Evolutionary conservation across 37 sponge, comb jelly and placozoan species (phyloP), one percentile per base, ranked within the genome.

Genomic region (Halisarca cf. caerulea): DNA sequence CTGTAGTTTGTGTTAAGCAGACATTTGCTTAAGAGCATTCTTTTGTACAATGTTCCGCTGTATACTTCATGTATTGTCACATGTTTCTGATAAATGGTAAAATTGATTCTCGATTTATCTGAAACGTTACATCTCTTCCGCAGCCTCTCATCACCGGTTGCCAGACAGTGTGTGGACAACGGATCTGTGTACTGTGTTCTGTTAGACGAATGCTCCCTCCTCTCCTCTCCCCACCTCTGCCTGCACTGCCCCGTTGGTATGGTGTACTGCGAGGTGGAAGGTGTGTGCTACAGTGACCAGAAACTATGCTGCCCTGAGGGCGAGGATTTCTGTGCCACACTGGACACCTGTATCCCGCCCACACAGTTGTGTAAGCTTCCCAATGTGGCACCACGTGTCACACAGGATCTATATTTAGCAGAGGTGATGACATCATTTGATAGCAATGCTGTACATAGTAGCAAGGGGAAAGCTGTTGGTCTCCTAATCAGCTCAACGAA

Each of bases 381-480:
- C 8, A 94, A 94, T 70, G 58, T 86, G 69, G 86, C 95, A 34
- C 95, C 95, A 23, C 59, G 15, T n/a, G 64, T 84, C 0, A 25
- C 40, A 32, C 21, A 69, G 0, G 40, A 54, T 36, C 66, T 92
- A 23, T 74, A 88, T 11, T 86, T 84, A 38, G 77, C 88, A 14
- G 82, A 80, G 34, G 35, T 77, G 2, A 15, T 94, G 27, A 45
- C 51, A 7, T 38, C 80, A 27, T 83, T 83, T 70, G 40, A 79
- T 70, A 8, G 64, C 6, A 45, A 54, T 47, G 41, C 51, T 7
- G 42, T 66, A 9, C 24, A 80, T 54, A 59, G 71, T 21, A 36
- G 51, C 51, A 38, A 53, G 53, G 92, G 92, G 79, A 84, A 86
- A 55, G 87, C 88, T 72, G 80, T 91, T 17, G 83, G 85, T 36